These are phyloP conservation scores for Arvicola amphibius DNA, from an alignment of 2,797 vertebrate genomes.

Conservation along the genomic window DNA sequence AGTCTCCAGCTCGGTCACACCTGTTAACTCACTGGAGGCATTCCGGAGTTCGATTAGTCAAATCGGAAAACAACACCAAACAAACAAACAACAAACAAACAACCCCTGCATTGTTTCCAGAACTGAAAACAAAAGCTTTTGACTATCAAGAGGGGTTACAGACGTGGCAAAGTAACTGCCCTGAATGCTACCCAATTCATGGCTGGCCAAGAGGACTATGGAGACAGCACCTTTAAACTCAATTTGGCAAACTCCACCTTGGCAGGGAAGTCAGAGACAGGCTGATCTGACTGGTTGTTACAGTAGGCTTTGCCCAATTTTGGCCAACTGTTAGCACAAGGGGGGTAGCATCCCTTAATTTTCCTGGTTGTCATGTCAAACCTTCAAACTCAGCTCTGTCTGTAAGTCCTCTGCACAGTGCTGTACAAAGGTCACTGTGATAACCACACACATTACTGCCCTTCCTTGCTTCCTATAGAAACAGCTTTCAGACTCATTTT, in stretches of 20 bases:
- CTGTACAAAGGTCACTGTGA: not conserved
- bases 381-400: fast-evolving
- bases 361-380: not conserved
- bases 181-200: not conserved
- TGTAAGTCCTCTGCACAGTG: not conserved
- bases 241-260: not conserved
- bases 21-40: not conserved
- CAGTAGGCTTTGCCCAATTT: not conserved
- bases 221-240: not conserved
- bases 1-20: not conserved
- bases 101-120: not conserved
- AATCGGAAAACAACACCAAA: not conserved
- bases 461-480: not conserved
- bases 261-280: not conserved
- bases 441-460: not conserved
- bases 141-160: not conserved
- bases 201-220: not conserved
- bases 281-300: not conserved
- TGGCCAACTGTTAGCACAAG: not conserved
- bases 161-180: not conserved
- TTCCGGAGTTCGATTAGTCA: not conserved
- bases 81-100: not conserved
- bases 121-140: not conserved
- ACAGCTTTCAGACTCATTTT: not conserved
- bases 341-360: not conserved